Base-by-base conservation (phyloP, 2,113 vertebrate species). In the Grammomys surdaster region DNA sequence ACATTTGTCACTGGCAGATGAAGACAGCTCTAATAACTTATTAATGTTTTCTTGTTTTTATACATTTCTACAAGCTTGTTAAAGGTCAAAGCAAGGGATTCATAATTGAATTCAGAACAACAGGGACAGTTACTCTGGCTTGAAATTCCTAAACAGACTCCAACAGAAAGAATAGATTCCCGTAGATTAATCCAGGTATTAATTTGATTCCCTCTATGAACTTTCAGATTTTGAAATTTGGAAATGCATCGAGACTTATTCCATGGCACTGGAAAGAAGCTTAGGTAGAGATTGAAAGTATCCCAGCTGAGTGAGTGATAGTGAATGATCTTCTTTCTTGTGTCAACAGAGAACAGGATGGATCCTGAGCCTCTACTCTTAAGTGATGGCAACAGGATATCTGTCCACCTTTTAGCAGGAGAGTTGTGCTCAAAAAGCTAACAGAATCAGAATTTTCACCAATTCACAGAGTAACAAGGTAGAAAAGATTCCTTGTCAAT, bases 1-100 rank as follows among this genome's bases (percentile, higher is more conserved):
- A 90, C 86, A 89, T 91, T 96, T 95, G 91, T 97, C 77, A 56
- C 72, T 89, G 72, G 76, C 36, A 0, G 81, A 96, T 73, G 28
- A 88, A n/a, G 46, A 20, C 33, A 24, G 46, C 6, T 67, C 93
- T 97, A 96, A 95, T 95, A 86, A 95, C 65, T 87, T 87, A 92
- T 96, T 95, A 96, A 97, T 92, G 93, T 86, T 92, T 96, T 93
- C 46, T 40, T 93, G 94, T 94, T 86, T 95, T 96, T 78, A 69
- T 60, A 94, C 31, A 56, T 95, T 91, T 95, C 76, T 75, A 67
- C 80, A 92, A 92, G 28, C 93, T 91, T 97, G 89, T 94, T 97
- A 96, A 97, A 97, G 93, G 95, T 97, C 94, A 97, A 96, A 92
- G 31, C 76, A 87, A 76, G 90, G 97, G 81, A 54, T 78, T 88